Evolutionary conservation across 1,140 invertebrate species (phyloP), one percentile per base, ranked within the genome.

Genomic region (Lerema accius): DNA sequence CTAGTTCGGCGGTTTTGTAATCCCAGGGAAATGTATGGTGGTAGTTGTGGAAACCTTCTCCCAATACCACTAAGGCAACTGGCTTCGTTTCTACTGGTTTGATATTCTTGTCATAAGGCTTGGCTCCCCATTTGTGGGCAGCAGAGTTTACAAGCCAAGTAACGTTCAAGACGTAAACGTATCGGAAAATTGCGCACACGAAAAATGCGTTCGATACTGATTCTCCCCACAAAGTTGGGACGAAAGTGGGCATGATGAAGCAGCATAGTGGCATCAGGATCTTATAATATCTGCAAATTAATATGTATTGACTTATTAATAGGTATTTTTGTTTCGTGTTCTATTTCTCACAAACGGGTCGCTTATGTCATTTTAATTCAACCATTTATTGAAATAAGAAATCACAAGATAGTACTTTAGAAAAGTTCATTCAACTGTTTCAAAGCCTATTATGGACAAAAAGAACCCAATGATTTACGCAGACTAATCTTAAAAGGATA

Each of bases 101-200:
- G 46, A 94, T 89, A 92, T 93, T 91, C 92, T 93, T 89, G 77
- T 96, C 95, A 78, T 96, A 97, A 0, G 95, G 95, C 65, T 92
- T 93, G 73, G 88, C 85, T n/a, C 96, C 96, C 86, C 92, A 95
- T 73, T 94, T 91, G 76, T 96, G 95, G 7, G 95, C 95, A 3
- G 93, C 92, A 61, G 94, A 95, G 87, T 96, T 96, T 14, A 96
- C 95, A 5, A 94, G 85, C 94, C 95, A 96, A 0, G 95, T 96
- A n/a, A 92, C 89, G 80, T 97, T 94, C 1, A 96, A 88, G 4
- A 92, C 92, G 35, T 93, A 82, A 3, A 92, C 90, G 84, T 95
- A 96, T 5, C 95, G 91, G 56, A 95, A 91, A 9, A 95, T 73
- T 3, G 93, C 90, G 7, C 84, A 84, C 0, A 95, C 86, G 71